A percentile compares a stretch with the other conserved stretches of the same genome.
Conservation (phyloP, 2,888 invertebrate species). For the Masnerella sp. region DNA sequence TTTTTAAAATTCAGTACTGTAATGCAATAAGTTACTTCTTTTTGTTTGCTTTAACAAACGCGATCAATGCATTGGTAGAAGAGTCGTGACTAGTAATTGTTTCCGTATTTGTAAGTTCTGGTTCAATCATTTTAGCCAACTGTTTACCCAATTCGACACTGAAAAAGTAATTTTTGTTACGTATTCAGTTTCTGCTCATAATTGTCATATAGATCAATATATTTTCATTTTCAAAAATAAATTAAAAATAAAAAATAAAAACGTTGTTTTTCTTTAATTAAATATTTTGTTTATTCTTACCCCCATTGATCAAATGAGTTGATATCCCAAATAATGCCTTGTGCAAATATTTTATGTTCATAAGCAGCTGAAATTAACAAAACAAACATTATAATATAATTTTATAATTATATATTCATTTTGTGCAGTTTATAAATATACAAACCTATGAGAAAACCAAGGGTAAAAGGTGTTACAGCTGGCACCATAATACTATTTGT, state of each 20-base stretch:
- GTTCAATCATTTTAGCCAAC: conserved; percentile 98
- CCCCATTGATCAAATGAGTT: conserved; percentile 99
- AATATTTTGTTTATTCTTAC: conserved; percentile 77
- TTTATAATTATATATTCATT: not conserved
- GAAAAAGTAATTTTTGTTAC: conserved; percentile 52
- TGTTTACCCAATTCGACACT: conserved; percentile 99
- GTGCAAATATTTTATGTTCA: conserved; percentile 99
- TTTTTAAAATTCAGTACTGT: conserved; percentile 88
- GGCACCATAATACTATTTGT: conserved; percentile 97
- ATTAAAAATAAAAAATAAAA: too few species aligned
- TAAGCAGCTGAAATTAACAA: conserved; percentile 86
- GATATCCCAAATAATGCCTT: conserved; percentile 99
- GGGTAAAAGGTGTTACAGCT: conserved; percentile 93
- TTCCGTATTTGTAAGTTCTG: conserved; percentile 86
- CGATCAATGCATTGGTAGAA: conserved; percentile 98
- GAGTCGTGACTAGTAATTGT: conserved; percentile 90
- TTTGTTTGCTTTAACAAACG: conserved; percentile 89
- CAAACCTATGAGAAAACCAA: conserved; percentile 95
- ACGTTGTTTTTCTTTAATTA: too few species aligned
- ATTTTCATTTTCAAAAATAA: too few species aligned
- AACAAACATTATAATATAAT: conserved; percentile 4
- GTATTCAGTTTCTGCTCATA: too few species aligned
- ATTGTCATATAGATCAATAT: too few species aligned
- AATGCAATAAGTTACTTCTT: conserved; percentile 79
- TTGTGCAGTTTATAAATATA: conserved; percentile 23